These are phyloP conservation scores for Amphiprion clarkii DNA, from an alignment of 2,797 vertebrate genomes.

Conservation along the genomic window DNA sequence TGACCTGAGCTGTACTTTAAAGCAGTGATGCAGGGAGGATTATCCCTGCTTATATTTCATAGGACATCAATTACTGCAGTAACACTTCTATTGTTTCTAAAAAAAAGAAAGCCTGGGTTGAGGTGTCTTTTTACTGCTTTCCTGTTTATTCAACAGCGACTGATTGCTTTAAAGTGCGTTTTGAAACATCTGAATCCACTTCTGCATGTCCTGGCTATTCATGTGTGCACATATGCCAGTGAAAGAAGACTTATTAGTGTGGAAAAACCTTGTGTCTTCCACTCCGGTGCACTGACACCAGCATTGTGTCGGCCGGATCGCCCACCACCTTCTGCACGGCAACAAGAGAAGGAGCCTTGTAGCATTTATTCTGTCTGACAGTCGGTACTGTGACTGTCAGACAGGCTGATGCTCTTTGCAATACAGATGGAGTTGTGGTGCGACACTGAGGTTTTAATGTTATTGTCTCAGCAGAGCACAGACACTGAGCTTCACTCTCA, in stretches of 20 bases:
- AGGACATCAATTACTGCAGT: conserved; percentile 13
- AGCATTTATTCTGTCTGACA: neutral
- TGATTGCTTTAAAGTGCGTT: no score
- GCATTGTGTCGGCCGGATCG: neutral
- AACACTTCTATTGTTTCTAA: conserved; percentile 13
- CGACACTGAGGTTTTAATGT: neutral
- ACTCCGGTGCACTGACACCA: neutral
- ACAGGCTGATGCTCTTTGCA: no score
- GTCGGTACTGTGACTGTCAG: neutral
- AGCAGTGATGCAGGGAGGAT: conserved; percentile 34
- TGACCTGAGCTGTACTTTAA: conserved; percentile 35
- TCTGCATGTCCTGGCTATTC: no score
- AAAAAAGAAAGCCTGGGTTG: neutral
- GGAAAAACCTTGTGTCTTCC: conserved; percentile 1
- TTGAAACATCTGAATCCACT: no score
- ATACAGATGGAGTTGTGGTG: no score
- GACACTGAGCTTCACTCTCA: no score
- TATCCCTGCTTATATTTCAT: conserved; percentile 33
- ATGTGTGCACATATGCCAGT: no score
- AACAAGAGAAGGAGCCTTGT: neutral
- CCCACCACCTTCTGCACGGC: neutral
- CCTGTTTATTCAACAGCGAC: no score
- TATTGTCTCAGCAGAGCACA: neutral
- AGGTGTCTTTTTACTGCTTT: no score
- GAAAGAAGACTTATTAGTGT: no score